Base-by-base conservation (phyloP, 2,113 vertebrate genomes). In the Echinops telfairi region DNA sequence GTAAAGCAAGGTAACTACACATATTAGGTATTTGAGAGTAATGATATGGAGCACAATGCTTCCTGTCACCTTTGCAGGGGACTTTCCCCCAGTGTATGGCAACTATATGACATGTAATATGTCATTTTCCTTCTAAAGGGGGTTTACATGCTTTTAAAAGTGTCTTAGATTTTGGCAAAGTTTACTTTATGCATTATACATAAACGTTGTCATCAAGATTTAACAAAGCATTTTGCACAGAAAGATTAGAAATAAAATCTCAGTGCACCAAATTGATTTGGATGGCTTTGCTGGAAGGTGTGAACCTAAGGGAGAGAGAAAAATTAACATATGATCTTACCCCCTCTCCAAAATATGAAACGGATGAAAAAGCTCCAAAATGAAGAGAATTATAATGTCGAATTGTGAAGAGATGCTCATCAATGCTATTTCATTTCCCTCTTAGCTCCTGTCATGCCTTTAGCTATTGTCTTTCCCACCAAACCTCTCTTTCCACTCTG, bases 141-240 rank as follows among this genome's bases (percentile, higher is more conserved):
- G 94, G 95, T 97, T 97, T 97, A 95, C 96, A 95, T 97, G 97
- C 97, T 97, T 98, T 96, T 97, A 97, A 98, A 98, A 98, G 96
- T 97, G 97, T 95, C 96, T 98, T 97, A 96, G 97, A 98, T 98
- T 98, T 98, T 97, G 97, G 97, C 98, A 98, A 98, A 98, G 97
- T 98, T 98, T 98, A 97, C 98, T 98, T 98, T 98, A 98, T 98
- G 97, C 97, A 98, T 98, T 98, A 98, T 98, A 97, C 97, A 98
- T 98, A 97, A 97, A 98, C 98, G 96, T 98, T 98, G 97, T 97
- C 98, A 98, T 98, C 98, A 97, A 97, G 97, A 98, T 98, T 98
- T 98, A 98, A 98, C 98, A 98, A 98, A 98, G 98, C 98, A 98
- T 98, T 97, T 98, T 98, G 97, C 97, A 97, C 96, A 97, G 96